Conservation (phyloP, 2,797 vertebrate genomes). For the Xyrichtys novacula region DNA sequence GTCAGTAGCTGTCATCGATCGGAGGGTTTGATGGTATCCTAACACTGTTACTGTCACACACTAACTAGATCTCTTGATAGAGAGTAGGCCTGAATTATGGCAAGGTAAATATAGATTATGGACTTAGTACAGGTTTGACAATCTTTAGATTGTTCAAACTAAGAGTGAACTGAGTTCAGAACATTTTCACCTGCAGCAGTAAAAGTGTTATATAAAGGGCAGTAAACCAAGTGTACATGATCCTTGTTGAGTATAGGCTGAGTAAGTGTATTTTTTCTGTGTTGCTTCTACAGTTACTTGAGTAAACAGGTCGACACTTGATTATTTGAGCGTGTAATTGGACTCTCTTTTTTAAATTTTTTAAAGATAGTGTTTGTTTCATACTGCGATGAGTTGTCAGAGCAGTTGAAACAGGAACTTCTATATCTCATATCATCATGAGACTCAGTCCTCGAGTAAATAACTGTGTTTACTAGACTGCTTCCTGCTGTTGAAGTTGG, state of each 20-base stretch:
- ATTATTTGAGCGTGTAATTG: neutral
- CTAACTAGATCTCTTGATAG: neutral
- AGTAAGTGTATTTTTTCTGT: neutral
- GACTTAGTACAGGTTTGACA: neutral
- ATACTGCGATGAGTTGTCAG: too few relatives aligned
- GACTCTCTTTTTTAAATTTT: neutral
- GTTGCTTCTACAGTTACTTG: neutral
- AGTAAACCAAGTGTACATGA: neutral
- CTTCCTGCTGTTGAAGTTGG: too few relatives aligned
- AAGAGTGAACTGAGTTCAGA: neutral
- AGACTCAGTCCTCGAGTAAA: too few relatives aligned
- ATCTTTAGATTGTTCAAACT: neutral
- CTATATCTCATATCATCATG: too few relatives aligned
- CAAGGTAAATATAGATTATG: neutral
- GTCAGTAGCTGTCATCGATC: slow-evolving; percentile 71
- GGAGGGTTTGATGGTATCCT: neutral
- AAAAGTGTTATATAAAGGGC: neutral
- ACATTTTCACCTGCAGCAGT: neutral
- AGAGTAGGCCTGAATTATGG: neutral
- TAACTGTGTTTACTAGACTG: too few relatives aligned
- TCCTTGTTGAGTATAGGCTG: neutral
- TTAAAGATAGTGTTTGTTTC: too few relatives aligned
- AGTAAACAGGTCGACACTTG: neutral
- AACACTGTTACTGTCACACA: neutral
- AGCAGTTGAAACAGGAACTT: too few relatives aligned